Base-by-base conservation (phyloP, 1,140 invertebrate genomes). In the Campoletis sonorensis region DNA sequence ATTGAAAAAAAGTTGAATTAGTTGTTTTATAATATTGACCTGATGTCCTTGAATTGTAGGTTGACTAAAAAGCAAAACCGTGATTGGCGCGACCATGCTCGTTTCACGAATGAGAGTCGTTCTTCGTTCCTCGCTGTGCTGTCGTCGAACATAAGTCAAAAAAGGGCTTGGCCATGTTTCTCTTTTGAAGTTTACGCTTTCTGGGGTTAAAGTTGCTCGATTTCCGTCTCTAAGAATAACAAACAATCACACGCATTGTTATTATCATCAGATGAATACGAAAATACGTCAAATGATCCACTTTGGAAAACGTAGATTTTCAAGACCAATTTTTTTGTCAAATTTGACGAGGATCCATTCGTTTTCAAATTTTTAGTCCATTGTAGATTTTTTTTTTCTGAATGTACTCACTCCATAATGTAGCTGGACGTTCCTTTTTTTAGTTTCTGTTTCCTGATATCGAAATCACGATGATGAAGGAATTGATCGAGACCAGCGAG, bases 111-210 rank as follows among this genome's bases (percentile, higher is more conserved):
- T 89, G 0, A 94, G 83, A 0, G 91, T 85, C 0, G 89, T 91
- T 18, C 92, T 80, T 49, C 92, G 87, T 67, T 93, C 92, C 5
- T 86, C 37, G 0, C 91, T 92, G 73, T 93, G 92, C 0, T 88
- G 67, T 87, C 92, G 82, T 86, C 91, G 81, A 83, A 93, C 89
- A 90, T 94, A 88, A 81, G 91, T 85, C 85, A 91, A 49, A 90
- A 87, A 87, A 37, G 89, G 79, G 87, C 88, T 88, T 51, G 90
- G 86, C 54, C 87, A 89, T 70, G 88, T 84, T 26, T 84, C 88
- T 72, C 92, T 86, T 16, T 91, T 91, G 77, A 93, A 90, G 88
- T 95, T 94, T 0, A 94, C 92, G 87, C 93, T 94, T 67, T 94
- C 93, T 27, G 91, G 85, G 13, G 90, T 88, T 3, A 94, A 88